Evolutionary conservation across 2,888 invertebrate genomes (phyloP).

Genomic region (Notodonta dromedarius): DNA sequence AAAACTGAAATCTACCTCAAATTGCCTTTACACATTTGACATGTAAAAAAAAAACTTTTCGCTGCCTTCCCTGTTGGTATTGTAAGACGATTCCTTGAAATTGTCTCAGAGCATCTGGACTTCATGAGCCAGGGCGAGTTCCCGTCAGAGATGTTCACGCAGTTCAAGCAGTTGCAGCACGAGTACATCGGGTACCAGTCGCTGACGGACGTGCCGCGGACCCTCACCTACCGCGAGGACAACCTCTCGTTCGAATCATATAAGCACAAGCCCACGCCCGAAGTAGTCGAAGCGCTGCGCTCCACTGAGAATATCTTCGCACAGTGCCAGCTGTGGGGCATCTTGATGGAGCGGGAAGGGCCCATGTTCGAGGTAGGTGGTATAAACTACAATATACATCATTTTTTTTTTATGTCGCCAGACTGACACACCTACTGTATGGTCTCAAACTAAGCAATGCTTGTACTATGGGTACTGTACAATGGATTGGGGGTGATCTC

Average conservation of each 20-base stretch:
- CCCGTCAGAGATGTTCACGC: conserved; percentile 89
- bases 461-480: no score
- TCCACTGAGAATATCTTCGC: conserved; percentile 89
- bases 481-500: no score
- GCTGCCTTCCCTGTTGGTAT: no score
- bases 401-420: no score
- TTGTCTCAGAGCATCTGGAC: conserved; percentile 94
- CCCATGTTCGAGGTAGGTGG: conserved; percentile 88
- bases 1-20: no score
- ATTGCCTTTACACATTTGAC: no score
- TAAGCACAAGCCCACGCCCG: conserved; percentile 87
- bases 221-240: conserved; percentile 89
- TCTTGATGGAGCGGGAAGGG: conserved; percentile 92
- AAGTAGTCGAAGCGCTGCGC: conserved; percentile 89
- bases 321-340: conserved; percentile 93
- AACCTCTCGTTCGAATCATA: conserved; percentile 83
- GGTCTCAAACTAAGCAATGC: no score
- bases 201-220: conserved; percentile 96
- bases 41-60: no score
- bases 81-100: neutral
- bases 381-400: neutral
- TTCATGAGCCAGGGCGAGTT: conserved; percentile 95
- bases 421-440: no score
- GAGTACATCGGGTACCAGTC: conserved; percentile 98
- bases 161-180: conserved; percentile 95